phyloP scores from a whole-genome alignment of 2,797 vertebrate species.

The Pempheris klunzingeri region DNA sequence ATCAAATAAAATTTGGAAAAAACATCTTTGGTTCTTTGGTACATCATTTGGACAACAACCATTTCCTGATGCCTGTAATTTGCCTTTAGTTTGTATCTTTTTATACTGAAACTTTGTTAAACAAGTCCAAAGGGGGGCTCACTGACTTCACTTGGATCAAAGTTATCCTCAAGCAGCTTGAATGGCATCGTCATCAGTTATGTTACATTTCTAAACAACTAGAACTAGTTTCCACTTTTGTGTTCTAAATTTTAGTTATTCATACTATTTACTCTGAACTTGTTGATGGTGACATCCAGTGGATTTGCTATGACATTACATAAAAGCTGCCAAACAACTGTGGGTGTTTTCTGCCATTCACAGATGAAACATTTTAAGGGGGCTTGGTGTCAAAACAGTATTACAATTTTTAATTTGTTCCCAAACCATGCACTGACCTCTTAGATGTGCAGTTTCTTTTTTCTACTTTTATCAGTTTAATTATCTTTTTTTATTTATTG shows the following conservation, averaged over 20 bases:
- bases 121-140: accelerated
- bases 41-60: conserved; percentile 8
- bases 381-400: background rate
- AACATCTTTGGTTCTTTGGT: conserved; percentile 16
- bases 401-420: too few species aligned
- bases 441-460: background rate
- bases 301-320: conserved; percentile 16
- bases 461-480: background rate
- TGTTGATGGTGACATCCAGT: conserved; percentile 32
- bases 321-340: background rate
- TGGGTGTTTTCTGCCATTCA: background rate
- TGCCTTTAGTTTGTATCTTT: background rate
- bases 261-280: too few species aligned
- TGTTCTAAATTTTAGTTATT: too few species aligned
- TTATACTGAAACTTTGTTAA: too few species aligned
- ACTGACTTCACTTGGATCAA: background rate
- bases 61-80: background rate
- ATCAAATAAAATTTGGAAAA: conserved; percentile 83
- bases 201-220: background rate
- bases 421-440: background rate
- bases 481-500: background rate
- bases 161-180: background rate
- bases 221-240: background rate
- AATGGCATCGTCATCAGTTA: background rate
- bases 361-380: background rate